phyloP scores from a whole-genome alignment of 1,140 invertebrate genomes.

The Zophobas morio region DNA sequence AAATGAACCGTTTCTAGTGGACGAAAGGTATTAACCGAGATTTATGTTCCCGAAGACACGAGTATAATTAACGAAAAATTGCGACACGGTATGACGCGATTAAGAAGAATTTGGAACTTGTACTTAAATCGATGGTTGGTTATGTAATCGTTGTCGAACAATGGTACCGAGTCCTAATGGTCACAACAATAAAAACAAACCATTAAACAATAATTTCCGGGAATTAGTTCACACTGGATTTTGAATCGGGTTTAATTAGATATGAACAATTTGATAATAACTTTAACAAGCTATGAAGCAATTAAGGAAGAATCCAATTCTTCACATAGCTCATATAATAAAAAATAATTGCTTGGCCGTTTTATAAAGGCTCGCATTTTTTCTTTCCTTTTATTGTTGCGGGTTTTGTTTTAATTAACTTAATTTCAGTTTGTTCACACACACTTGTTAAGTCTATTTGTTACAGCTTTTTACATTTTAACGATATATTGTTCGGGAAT shows the following conservation, averaged over 20 bases:
- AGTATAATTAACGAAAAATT: constrained; percentile 54
- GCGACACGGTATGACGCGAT: constrained; percentile 57
- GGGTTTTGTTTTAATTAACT: constrained; percentile 46
- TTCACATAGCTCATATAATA: constrained; percentile 46
- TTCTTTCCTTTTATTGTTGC: constrained; percentile 40
- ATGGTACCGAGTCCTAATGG: constrained; percentile 26
- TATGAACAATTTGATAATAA: constrained; percentile 49
- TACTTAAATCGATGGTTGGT: not conserved
- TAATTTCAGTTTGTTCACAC: constrained; percentile 47
- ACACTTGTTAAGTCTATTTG: constrained; percentile 45
- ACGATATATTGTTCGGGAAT: constrained; percentile 41
- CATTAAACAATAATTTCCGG: constrained; percentile 46
- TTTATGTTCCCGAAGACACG: constrained; percentile 41
- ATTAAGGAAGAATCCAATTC: constrained; percentile 49
- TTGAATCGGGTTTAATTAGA: constrained; percentile 43
- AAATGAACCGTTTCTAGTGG: constrained; percentile 25
- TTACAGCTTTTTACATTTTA: constrained; percentile 47
- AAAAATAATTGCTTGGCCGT: constrained; percentile 38
- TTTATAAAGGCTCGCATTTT: constrained; percentile 23
- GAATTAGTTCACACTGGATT: constrained; percentile 48
- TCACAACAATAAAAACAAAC: constrained; percentile 44
- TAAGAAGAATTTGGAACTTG: not conserved
- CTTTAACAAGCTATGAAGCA: constrained; percentile 47
- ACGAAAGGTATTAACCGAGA: constrained; percentile 34
- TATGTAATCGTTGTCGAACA: constrained; percentile 22